phyloP scores from a whole-genome alignment of 2,113 vertebrate species.

The Solea solea region DNA sequence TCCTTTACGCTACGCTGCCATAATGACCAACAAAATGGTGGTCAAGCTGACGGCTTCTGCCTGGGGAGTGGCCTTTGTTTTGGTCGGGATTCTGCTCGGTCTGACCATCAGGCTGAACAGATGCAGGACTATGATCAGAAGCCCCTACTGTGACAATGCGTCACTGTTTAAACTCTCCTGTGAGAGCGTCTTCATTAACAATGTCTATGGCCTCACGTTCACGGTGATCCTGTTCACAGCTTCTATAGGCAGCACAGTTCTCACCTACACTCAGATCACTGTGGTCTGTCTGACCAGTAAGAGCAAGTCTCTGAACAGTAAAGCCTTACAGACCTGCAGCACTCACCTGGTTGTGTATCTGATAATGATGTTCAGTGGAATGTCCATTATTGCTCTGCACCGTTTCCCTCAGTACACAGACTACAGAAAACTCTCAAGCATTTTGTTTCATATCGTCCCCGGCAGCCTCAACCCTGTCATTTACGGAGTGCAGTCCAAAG shows the following conservation, averaged over 20 bases:
- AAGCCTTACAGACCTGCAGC: constrained; percentile 66
- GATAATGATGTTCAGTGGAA: constrained; percentile 43
- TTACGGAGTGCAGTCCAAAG: background rate
- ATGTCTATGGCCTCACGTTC: constrained; percentile 59
- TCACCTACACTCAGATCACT: constrained; percentile 62
- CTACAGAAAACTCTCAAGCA: background rate
- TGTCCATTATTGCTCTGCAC: constrained; percentile 32
- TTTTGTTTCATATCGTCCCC: background rate
- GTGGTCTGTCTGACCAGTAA: constrained; percentile 40
- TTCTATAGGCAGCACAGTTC: constrained; percentile 56
- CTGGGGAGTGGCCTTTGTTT: constrained; percentile 55
- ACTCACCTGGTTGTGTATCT: constrained; percentile 43
- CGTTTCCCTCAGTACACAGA: constrained; percentile 44
- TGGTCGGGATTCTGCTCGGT: constrained; percentile 46
- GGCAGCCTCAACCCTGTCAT: background rate
- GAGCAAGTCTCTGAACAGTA: constrained; percentile 57
- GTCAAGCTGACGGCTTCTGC: constrained; percentile 53
- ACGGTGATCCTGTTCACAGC: constrained; percentile 42
- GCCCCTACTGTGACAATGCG: constrained; percentile 64
- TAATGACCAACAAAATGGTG: constrained; percentile 63
- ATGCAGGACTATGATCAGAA: constrained; percentile 59
- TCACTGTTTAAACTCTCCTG: constrained; percentile 72
- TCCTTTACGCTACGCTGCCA: constrained; percentile 52
- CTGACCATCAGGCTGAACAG: constrained; percentile 38
- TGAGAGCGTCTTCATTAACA: constrained; percentile 60